Base-by-base conservation (phyloP, 2,113 vertebrate genomes). In the Neolamprologus cancellatus region DNA sequence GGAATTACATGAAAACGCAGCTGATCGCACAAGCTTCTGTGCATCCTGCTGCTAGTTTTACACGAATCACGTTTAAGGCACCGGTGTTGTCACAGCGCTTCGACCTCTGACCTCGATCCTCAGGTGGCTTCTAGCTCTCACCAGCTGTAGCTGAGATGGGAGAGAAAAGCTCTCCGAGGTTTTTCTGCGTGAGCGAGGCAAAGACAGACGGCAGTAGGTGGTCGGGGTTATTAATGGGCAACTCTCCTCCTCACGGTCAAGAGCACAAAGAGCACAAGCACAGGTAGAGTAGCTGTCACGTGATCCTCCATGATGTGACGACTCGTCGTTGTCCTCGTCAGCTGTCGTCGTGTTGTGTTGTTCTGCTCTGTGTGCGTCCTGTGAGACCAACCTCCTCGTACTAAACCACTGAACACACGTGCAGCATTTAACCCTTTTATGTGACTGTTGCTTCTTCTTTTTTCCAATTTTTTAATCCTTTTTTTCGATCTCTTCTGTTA, bases 401-500 rank as follows among this genome's bases (percentile, higher is more conserved):
- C 91, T 90, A 93, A 94, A 88, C 84, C 84, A 88, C 88, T 88
- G 88, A 93, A 88, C 84, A 85, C 90, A 88, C 87, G 87, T n/a
- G 32, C 28, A 41, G 61, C 69, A 71, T 81, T 4, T 89, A 88
- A 88, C 84, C 84, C 80, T 79, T 85, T 85, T 87, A 74, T 87
- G 23, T 90, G 84, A 92, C 78, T 91, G 91, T 91, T 87, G 88
- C 83, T 89, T 84, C 39, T 86, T 82, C 53, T 64, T 84, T 53
- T 81, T 92, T 90, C 82, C 46, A 92, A 91, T 87, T 94, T 94
- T 93, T 95, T 95, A 95, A 95, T 96, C 86, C 91, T 90, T 94
- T 93, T 95, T 90, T 94, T 91, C 86, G 87, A 93, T 95, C 85
- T 96, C 91, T 96, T 97, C 92, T 97, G 96, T 96, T 97, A 96